A percentile compares a stretch with the other conserved stretches of the same genome.
These are phyloP conservation scores for Pseudomyrmex sp. DNA, from an alignment of 1,140 invertebrate genomes.

Conservation along the genomic window DNA sequence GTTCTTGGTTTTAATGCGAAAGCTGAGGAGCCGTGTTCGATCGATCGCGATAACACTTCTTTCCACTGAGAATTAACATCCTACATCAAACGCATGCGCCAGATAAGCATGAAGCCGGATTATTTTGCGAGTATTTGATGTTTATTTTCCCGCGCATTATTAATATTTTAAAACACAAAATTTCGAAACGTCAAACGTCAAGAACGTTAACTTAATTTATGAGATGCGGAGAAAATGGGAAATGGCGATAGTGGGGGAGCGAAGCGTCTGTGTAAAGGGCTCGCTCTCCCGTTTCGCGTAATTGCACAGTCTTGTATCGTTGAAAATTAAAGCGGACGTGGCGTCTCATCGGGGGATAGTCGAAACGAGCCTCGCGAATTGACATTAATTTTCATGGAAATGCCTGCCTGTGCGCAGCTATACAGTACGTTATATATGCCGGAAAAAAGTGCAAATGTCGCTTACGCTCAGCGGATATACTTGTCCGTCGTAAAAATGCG, in stretches of 20 bases:
- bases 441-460: slow-evolving; percentile 17
- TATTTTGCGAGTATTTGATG: not conserved
- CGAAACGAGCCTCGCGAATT: slow-evolving; percentile 52
- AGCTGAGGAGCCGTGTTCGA: not conserved
- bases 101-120: not conserved
- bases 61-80: not conserved
- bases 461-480: slow-evolving; percentile 14
- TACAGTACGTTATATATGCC: not conserved
- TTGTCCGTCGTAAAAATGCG: slow-evolving; percentile 42
- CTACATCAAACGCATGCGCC: not conserved
- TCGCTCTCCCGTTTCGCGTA: not conserved
- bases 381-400: slow-evolving; percentile 76
- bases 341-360: not conserved
- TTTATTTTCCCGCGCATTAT: not conserved
- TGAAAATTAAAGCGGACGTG: slow-evolving; percentile 36
- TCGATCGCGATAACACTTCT: slow-evolving; percentile 39
- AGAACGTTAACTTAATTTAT: slow-evolving; percentile 12
- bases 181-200: not conserved
- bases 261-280: not conserved
- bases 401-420: slow-evolving; percentile 33
- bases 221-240: slow-evolving; percentile 28
- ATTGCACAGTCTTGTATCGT: slow-evolving; percentile 23
- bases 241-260: not conserved
- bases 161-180: no score
- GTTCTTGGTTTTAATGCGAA: not conserved